These are phyloP conservation scores for Neosilurus mollespiculum DNA, from an alignment of 2,797 vertebrate genomes.

Conservation along the genomic window DNA sequence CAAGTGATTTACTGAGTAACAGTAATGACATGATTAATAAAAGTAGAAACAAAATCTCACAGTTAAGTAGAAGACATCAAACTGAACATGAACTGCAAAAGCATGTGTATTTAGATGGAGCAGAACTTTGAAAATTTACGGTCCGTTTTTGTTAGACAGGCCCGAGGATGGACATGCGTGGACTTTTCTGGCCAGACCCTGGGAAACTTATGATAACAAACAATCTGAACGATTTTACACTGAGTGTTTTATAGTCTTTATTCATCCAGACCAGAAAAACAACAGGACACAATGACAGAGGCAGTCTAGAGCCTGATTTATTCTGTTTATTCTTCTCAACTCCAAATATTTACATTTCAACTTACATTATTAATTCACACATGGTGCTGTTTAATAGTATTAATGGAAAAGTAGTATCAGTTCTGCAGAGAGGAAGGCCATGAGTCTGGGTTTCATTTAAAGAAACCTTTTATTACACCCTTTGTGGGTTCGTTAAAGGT, in stretches of 20 bases:
- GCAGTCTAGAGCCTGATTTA: constrained; percentile 6
- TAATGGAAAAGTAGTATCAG: neutral
- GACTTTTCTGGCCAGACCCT: constrained; percentile 20
- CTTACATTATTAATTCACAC: neutral
- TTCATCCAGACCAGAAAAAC: constrained; percentile 20
- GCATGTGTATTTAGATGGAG: neutral
- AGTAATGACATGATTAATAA: neutral
- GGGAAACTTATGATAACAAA: constrained; percentile 19
- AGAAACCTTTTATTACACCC: neutral
- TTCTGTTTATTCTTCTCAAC: constrained; percentile 15
- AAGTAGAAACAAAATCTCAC: neutral
- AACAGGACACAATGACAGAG: constrained; percentile 2
- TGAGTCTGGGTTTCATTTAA: neutral
- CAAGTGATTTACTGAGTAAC: neutral
- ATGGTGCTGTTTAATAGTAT: neutral
- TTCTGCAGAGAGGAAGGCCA: neutral
- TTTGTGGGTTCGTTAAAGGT: neutral
- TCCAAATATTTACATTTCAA: constrained; percentile 10
- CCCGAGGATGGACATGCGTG: constrained; percentile 1
- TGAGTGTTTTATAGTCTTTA: constrained; percentile 25
- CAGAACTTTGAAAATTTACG: neutral
- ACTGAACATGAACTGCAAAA: neutral
- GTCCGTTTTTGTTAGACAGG: neutral
- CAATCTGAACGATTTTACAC: neutral
- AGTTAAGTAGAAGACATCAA: neutral